Evolutionary conservation across 2,113 vertebrate species (phyloP).

Genomic region (Silurus meridionalis): DNA sequence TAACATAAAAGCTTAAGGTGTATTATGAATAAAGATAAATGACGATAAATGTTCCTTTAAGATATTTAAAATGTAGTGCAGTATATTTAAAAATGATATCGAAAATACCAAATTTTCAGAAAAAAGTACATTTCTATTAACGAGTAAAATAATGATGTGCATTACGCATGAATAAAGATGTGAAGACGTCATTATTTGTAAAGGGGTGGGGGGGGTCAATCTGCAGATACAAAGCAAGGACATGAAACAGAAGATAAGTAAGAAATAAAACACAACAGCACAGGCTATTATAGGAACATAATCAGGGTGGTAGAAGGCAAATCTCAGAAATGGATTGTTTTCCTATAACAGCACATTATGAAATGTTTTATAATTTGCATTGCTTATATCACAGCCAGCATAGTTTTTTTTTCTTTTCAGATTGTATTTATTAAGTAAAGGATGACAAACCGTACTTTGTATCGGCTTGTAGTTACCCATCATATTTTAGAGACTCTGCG

Average conservation of each 20-base stretch:
- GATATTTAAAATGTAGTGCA: not conserved
- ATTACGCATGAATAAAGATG: not conserved
- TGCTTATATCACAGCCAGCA: not conserved
- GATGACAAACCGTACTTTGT: not conserved
- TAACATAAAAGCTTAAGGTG: not conserved
- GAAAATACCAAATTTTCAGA: not conserved
- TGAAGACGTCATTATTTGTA: not conserved
- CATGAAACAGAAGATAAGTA: not conserved
- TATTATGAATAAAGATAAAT: not conserved
- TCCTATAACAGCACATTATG: not conserved
- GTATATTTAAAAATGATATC: not conserved
- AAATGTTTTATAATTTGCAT: conserved; percentile 7
- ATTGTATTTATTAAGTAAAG: not conserved
- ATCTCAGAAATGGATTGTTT: not conserved
- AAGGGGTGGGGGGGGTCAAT: too few relatives aligned
- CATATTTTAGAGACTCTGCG: not conserved
- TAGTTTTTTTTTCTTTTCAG: not conserved
- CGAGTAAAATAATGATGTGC: not conserved
- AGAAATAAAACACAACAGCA: not conserved
- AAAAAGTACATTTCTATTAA: not conserved
- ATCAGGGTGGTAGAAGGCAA: not conserved
- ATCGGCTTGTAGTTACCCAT: not conserved
- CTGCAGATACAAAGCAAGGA: not conserved
- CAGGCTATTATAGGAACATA: not conserved
- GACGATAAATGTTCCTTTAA: not conserved